Percentiles rank a stretch among this genome's conserved stretches.
Evolutionary conservation across 2,797 vertebrate species (phyloP).

Genomic region (Denticeps clupeoides): DNA sequence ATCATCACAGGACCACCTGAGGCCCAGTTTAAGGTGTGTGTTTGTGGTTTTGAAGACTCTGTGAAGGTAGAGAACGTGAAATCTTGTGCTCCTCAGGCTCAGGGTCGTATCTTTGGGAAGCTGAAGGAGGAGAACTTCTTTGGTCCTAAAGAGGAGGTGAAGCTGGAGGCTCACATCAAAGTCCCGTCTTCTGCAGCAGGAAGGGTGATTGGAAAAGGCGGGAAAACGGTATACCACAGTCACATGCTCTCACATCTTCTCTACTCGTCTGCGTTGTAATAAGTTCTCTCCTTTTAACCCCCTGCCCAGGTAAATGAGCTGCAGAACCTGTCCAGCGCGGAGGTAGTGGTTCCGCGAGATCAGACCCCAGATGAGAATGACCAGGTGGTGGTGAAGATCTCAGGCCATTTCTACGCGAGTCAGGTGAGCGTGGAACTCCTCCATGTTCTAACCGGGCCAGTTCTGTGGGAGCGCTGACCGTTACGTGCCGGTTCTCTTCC

Average conservation of each 20-base stretch:
- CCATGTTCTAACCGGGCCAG: not conserved
- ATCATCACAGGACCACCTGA: constrained; percentile 94
- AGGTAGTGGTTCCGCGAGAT: constrained; percentile 96
- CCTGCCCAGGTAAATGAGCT: constrained; percentile 84
- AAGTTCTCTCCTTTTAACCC: not conserved
- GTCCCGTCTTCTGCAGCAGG: constrained; percentile 96
- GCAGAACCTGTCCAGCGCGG: constrained; percentile 94
- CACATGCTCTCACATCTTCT: not conserved
- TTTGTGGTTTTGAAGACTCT: not conserved
- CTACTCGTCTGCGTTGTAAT: not conserved
- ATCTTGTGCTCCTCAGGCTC: constrained; percentile 62
- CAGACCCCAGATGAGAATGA: constrained; percentile 97
- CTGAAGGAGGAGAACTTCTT: constrained; percentile 99
- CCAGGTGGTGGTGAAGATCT: constrained; percentile 97
- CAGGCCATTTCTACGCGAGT: constrained; percentile 97
- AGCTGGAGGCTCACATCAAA: constrained; percentile 96
- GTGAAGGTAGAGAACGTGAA: not conserved
- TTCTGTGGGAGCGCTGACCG: not conserved
- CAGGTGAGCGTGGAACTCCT: constrained; percentile 63
- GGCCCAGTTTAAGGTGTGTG: constrained; percentile 93
- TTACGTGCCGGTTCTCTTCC: not conserved
- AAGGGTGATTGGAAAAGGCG: constrained; percentile 95
- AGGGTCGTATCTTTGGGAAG: constrained; percentile 97
- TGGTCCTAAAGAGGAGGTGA: constrained; percentile 97
- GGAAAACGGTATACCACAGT: constrained; percentile 80